Base-by-base conservation (phyloP, 2,113 vertebrate species). In the Chitala chitala region DNA sequence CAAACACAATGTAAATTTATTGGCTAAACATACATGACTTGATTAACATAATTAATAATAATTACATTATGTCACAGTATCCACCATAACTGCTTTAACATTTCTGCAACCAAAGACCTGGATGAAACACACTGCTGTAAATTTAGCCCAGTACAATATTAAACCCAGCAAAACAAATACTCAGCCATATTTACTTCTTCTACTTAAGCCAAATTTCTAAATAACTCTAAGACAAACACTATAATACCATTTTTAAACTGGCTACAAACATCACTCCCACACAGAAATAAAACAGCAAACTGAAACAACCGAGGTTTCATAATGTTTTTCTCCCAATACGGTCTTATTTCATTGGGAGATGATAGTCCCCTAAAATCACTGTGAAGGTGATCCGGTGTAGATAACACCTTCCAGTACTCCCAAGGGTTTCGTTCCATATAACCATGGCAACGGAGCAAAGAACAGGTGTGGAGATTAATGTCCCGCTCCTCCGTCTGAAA, bases 401-500 rank as follows among this genome's bases (percentile, higher is more conserved):
- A 50, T 61, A 74, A 48, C 73, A 65, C 63, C 73, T 65, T 50
- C 55, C 54, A 74, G 50, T 48, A 65, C 31, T 24, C 48, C 15
- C 48, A 33, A 40, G 46, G 56, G 44, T 42, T 46, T 63, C 42
- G 4, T 36, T 50, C 44, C 15, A 29, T 8, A 63, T 74, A 66
- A 56, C 73, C 73, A 74, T 66, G 63, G 73, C 36, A 74, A 74
- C 73, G 65, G 59, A 74, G 42, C 72, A 54, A 48, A 74, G 73
- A 66, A 53, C 36, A 73, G 72, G 72, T 48, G 58, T 36, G 31
- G 58, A 73, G 51, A 63, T 31, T 59, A 63, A 61, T n/a, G 56
- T 24, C 56, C 51, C 51, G 50, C 53, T 58, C n/a, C 64, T 73
- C 58, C 56, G 50, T 29, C 42, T 31, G 31, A 36, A 42, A 58